A percentile compares a stretch with the other conserved stretches of the same genome.
phyloP scores from a whole-genome alignment of 2,797 vertebrate species.

The Phalloptychus januarius region DNA sequence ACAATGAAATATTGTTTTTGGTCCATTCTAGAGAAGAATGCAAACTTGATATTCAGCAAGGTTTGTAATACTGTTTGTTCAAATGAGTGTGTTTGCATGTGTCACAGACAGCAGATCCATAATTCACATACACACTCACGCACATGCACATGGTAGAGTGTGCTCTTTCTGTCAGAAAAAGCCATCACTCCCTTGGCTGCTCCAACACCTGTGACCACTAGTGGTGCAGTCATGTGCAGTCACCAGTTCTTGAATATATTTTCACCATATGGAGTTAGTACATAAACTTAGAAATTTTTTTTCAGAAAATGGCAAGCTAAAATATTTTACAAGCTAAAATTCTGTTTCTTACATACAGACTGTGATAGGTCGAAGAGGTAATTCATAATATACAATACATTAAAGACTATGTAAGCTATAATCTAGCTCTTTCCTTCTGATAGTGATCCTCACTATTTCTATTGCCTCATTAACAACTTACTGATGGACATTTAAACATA shows the following conservation, averaged over 20 bases:
- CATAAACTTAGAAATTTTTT: conserved; percentile 13
- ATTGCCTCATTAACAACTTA: not conserved
- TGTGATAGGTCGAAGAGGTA: not conserved
- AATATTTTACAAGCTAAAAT: not conserved
- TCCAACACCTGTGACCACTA: conserved; percentile 62
- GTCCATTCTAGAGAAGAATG: conserved; percentile 29
- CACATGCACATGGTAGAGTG: conserved; percentile 38
- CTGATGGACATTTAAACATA: not conserved
- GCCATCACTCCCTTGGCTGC: conserved; percentile 51
- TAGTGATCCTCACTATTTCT: not conserved
- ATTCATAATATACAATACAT: not conserved
- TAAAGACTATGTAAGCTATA: not conserved
- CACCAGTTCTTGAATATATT: conserved; percentile 58
- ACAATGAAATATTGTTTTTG: not conserved
- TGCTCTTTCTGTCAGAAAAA: conserved; percentile 39
- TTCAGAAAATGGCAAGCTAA: not conserved
- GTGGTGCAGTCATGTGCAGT: conserved; percentile 58
- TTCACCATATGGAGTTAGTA: conserved; percentile 35
- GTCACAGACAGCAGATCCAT: conserved; percentile 51
- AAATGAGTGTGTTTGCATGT: conserved; percentile 19
- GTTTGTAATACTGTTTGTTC: conserved; percentile 24
- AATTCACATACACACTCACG: conserved; percentile 44
- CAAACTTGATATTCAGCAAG: conserved; percentile 33
- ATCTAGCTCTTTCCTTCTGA: not conserved
- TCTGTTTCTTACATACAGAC: not conserved